phyloP scores from a whole-genome alignment of 2,888 invertebrate genomes.

The Pammene fasciana region DNA sequence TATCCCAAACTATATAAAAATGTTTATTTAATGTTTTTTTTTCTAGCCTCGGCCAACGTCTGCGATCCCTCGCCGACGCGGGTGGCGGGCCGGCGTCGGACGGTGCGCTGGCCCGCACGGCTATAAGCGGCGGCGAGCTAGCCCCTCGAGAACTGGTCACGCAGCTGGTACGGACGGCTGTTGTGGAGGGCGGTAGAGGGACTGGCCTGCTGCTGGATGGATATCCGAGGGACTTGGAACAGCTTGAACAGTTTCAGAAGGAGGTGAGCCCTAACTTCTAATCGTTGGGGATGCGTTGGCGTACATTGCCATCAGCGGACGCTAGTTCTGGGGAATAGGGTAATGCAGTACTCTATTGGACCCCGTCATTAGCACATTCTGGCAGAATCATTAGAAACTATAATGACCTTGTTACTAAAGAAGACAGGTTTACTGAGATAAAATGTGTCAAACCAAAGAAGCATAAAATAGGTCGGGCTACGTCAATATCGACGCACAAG shows the following conservation, averaged over 20 bases:
- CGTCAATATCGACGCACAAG: too few relatives aligned
- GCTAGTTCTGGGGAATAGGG: too few relatives aligned
- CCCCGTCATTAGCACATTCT: too few relatives aligned
- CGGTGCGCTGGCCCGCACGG: conserved; percentile 86
- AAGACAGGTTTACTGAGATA: too few relatives aligned
- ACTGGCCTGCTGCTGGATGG: conserved; percentile 96
- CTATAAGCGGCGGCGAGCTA: conserved; percentile 91
- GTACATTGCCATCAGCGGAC: too few relatives aligned
- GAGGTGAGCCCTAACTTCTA: conserved; percentile 84
- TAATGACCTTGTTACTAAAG: too few relatives aligned
- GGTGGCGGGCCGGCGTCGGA: conserved; percentile 85
- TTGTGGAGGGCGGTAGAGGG: conserved; percentile 82
- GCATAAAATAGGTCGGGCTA: too few relatives aligned
- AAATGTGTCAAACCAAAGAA: too few relatives aligned
- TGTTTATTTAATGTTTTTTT: neutral
- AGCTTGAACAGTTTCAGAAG: conserved; percentile 93
- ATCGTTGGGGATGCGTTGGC: too few relatives aligned
- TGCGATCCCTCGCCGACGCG: conserved; percentile 88
- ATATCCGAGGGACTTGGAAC: conserved; percentile 95
- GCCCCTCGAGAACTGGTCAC: conserved; percentile 90
- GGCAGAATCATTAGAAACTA: too few relatives aligned
- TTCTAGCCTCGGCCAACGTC: conserved; percentile 88
- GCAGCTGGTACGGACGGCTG: conserved; percentile 88
- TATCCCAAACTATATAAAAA: too few relatives aligned
- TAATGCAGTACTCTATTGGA: too few relatives aligned